Percentiles rank a stretch among this genome's conserved stretches.
Conservation (phyloP, 2,113 vertebrate genomes). For the Chlamydotis undulata region DNA sequence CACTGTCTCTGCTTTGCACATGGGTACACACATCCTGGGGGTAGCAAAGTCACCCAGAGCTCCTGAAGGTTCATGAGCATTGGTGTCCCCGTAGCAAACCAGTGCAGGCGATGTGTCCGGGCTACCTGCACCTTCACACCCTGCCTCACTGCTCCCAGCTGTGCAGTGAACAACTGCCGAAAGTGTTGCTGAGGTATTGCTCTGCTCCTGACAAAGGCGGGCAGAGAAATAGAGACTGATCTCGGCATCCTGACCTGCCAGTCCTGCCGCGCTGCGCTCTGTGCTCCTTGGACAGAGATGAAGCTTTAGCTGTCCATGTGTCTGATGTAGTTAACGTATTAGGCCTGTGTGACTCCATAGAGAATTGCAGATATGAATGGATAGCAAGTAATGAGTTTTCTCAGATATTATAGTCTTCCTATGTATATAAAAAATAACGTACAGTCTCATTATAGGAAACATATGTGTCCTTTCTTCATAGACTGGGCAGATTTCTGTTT, state of each 20-base stretch:
- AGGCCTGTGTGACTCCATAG: neutral
- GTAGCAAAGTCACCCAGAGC: neutral
- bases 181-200: neutral
- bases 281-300: neutral
- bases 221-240: neutral
- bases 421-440: conserved; percentile 31
- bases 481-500: conserved; percentile 57
- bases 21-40: neutral
- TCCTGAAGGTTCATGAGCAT: neutral
- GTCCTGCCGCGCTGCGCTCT: rapidly evolving
- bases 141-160: neutral
- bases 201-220: neutral
- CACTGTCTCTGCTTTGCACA: neutral
- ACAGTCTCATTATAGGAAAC: conserved; percentile 63
- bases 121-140: neutral
- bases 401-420: conserved; percentile 45
- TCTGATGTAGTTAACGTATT: neutral
- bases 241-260: rapidly evolving
- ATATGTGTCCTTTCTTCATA: conserved; percentile 54
- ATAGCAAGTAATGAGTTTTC: conserved; percentile 45
- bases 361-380: conserved; percentile 34
- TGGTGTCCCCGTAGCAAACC: neutral
- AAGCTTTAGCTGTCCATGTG: neutral
- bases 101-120: neutral
- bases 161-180: neutral